Base-by-base conservation (phyloP, 2,888 invertebrate genomes). In the Hypsopygia costalis region DNA sequence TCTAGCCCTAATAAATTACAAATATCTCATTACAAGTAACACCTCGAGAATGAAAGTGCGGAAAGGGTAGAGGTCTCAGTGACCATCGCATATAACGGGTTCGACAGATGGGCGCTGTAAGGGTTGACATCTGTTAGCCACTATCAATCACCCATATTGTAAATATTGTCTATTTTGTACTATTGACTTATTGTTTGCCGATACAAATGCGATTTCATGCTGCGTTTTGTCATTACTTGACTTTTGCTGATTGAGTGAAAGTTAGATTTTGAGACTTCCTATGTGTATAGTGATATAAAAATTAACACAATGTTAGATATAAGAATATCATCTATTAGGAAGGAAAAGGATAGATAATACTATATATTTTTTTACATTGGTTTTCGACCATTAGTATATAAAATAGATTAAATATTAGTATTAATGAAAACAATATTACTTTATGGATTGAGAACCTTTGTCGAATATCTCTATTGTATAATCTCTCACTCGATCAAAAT, bases 41-140 rank as follows among this genome's bases (percentile, higher is more conserved):
- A 16, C 16, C 16, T 3, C 16, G 16, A 16, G 16, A 59, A 55
- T 58, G 50, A 64, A 62, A 62, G 55, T 65, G 59, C 51, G 58
- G 55, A 58, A 65, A 62, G 57, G 50, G 58, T 51, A 16, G 16
- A 2, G 16, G 43, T 53, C 55, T 58, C 54, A 56, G 51, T 80
- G 75, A 75, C 76, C 78, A 70, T 60, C 57, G 8, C n/a, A n/a
- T n/a, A n/a, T 56, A 56, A 49, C 55, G 55, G 52, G 48, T 56
- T 62, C 25, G 81, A 81, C 86, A 86, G 85, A 87, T 86, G 85
- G 76, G 52, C 16, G 16, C 63, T 59, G 75, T 60, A 81, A 82
- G 86, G 83, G 86, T 82, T 85, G 27, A 61, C 82, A 86, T 85
- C 85, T 86, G 86, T 78, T 78, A 65, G 47, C 54, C 61, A 78